These are phyloP conservation scores for Laticauda laticaudata DNA, from an alignment of 2,113 vertebrate genomes.

Conservation along the genomic window DNA sequence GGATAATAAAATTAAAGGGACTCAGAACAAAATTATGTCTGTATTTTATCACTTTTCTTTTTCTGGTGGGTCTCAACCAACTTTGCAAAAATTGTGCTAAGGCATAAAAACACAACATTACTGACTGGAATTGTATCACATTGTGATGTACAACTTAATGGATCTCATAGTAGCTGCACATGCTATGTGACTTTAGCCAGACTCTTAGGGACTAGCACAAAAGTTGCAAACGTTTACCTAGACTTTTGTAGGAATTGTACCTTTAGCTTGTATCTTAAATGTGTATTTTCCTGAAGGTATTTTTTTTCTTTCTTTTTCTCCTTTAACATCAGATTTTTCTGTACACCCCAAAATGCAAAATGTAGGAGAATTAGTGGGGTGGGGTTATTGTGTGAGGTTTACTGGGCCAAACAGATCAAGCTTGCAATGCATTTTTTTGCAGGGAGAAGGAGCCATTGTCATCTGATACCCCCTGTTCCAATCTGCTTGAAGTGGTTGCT, in stretches of 20 bases:
- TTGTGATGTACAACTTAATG: neutral
- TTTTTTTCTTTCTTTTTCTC: neutral
- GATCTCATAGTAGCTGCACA: neutral
- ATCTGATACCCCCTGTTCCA: neutral
- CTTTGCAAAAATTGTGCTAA: neutral
- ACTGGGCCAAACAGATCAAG: neutral
- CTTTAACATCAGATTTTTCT: neutral
- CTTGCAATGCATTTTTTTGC: neutral
- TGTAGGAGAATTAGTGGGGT: neutral
- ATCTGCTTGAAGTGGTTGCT: neutral
- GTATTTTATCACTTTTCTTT: neutral
- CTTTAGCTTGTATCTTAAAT: no score
- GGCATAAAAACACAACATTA: neutral
- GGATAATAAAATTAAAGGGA: neutral
- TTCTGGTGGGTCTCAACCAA: neutral
- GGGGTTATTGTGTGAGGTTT: neutral
- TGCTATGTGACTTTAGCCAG: neutral
- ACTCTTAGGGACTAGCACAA: neutral
- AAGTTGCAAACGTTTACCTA: neutral
- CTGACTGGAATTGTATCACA: neutral
- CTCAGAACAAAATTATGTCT: neutral
- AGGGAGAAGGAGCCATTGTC: neutral
- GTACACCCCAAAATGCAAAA: neutral
- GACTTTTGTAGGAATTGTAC: neutral
- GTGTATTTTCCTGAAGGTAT: neutral